phyloP scores from a whole-genome alignment of 2,888 invertebrate species.

The Drosophila rellima region DNA sequence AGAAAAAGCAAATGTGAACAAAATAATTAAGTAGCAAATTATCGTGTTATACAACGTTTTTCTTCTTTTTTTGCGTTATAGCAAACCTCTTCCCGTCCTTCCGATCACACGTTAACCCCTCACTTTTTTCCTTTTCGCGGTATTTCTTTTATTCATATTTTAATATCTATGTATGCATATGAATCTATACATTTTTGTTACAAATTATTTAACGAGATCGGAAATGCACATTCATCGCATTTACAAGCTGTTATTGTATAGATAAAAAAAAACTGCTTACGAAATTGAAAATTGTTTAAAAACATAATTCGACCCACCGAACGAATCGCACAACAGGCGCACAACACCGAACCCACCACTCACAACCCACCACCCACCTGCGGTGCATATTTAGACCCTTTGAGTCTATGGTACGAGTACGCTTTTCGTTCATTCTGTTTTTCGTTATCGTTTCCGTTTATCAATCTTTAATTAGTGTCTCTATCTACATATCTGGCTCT shows the following conservation, averaged over 20 bases:
- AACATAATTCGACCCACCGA: background rate
- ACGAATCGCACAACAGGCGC: background rate
- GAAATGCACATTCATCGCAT: constrained; percentile 22
- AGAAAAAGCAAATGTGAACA: constrained; percentile 58
- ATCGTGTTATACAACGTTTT: constrained; percentile 79
- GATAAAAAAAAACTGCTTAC: constrained; percentile 2
- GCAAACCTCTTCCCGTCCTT: background rate
- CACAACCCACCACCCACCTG: constrained; percentile 35
- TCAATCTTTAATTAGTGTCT: constrained; percentile 13
- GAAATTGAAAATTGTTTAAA: constrained; percentile 3
- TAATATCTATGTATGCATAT: constrained; percentile 7
- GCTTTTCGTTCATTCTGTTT: background rate
- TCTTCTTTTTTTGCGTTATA: constrained; percentile 34
- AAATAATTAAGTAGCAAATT: constrained; percentile 80
- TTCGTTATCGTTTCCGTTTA: constrained; percentile 9
- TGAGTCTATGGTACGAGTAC: background rate
- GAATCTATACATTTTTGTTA: background rate
- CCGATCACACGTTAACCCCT: background rate
- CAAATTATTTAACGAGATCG: constrained; percentile 2
- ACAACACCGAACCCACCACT: background rate
- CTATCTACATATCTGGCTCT: constrained; percentile 4
- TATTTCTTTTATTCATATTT: constrained; percentile 13
- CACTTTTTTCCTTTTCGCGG: constrained; percentile 8
- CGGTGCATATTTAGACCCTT: background rate
- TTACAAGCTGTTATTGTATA: constrained; percentile 4